Percentiles rank a stretch among this genome's conserved stretches.
These are phyloP conservation scores for Tenualosa thibaudeaui DNA, from an alignment of 2,797 vertebrate species.

Conservation along the genomic window DNA sequence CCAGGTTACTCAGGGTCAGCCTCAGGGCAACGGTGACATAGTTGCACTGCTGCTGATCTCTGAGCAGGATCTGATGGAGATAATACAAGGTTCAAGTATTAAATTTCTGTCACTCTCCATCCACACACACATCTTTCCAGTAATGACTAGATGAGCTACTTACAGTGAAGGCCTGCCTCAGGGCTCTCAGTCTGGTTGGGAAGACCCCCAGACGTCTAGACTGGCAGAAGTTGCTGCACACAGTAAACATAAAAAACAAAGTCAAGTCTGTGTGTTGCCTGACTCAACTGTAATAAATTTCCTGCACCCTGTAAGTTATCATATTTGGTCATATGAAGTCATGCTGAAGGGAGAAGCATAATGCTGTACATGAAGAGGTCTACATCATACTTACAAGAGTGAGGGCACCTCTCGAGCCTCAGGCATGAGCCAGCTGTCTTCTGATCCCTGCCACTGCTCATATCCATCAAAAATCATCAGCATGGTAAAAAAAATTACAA, in stretches of 20 bases:
- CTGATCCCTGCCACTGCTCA: not conserved
- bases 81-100: not conserved
- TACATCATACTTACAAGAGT: not conserved
- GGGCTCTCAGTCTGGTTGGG: not conserved
- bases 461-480: not conserved
- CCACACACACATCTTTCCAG: not conserved
- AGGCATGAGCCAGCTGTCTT: not conserved
- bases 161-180: not conserved
- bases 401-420: conserved; percentile 5
- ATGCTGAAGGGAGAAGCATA: too few relatives aligned
- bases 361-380: not conserved
- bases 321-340: too few relatives aligned
- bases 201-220: not conserved
- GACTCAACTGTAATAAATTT: too few relatives aligned
- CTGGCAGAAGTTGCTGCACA: not conserved
- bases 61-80: not conserved
- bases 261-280: too few relatives aligned
- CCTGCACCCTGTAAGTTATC: too few relatives aligned
- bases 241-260: too few relatives aligned
- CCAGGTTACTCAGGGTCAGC: not conserved
- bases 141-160: not conserved
- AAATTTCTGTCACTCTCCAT: not conserved
- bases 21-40: not conserved
- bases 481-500: not conserved
- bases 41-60: not conserved